These are phyloP conservation scores for Azorinus chamasolen DNA, from an alignment of 2,888 invertebrate species.

Conservation along the genomic window DNA sequence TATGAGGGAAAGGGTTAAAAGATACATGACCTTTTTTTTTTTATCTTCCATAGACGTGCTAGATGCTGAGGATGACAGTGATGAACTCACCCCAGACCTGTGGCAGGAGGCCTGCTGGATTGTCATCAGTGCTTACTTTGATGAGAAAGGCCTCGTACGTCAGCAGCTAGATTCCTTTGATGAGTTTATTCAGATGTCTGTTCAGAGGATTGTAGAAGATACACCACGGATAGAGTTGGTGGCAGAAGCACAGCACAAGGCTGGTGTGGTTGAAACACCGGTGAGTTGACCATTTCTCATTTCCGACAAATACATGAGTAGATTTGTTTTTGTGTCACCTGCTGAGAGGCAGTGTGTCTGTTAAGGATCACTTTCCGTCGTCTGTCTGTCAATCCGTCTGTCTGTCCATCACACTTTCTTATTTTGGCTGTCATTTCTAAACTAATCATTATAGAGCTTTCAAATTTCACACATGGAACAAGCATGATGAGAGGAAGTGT, in stretches of 20 bases:
- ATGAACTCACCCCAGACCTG: constrained; percentile 98
- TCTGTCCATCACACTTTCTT: too few relatives aligned
- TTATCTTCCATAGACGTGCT: constrained; percentile 67
- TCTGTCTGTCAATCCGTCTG: too few relatives aligned
- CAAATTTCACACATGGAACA: too few relatives aligned
- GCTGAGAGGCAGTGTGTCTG: too few relatives aligned
- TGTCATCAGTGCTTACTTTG: constrained; percentile 99
- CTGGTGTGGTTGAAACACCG: constrained; percentile 91
- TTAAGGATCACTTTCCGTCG: too few relatives aligned
- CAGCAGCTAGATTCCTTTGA: constrained; percentile 99
- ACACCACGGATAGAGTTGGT: constrained; percentile 98
- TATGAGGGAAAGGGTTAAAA: too few relatives aligned
- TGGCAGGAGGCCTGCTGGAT: constrained; percentile 99
- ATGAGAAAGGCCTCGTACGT: constrained; percentile 99
- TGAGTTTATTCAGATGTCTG: constrained; percentile 99
- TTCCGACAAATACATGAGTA: not conserved
- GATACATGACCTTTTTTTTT: not conserved
- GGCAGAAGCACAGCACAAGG: constrained; percentile 98
- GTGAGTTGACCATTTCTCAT: constrained; percentile 76
- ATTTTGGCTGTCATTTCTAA: too few relatives aligned
- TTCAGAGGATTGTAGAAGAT: constrained; percentile 99
- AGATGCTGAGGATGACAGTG: constrained; percentile 87
- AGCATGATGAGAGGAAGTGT: too few relatives aligned
- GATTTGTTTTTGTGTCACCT: too few relatives aligned
- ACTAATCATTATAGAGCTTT: too few relatives aligned